A percentile compares a stretch with the other conserved stretches of the same genome.
These are phyloP conservation scores for Porphyrio hochstetteri DNA, from an alignment of 2,113 vertebrate genomes.

Conservation along the genomic window DNA sequence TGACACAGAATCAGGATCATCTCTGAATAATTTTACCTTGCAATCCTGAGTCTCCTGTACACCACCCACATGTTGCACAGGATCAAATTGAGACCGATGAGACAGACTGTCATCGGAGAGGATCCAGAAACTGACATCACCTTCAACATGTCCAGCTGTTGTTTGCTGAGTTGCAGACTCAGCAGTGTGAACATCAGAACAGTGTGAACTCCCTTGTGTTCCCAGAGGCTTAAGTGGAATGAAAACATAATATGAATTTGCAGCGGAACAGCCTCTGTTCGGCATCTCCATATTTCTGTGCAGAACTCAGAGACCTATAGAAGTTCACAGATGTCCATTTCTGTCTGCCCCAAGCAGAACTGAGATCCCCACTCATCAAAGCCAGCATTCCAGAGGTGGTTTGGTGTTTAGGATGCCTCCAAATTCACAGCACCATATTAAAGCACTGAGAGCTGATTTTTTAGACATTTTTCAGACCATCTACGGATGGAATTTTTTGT, in stretches of 20 bases:
- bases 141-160: slow-evolving; percentile 45
- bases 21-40: background rate
- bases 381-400: background rate
- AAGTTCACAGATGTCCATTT: background rate
- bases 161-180: slow-evolving; percentile 2
- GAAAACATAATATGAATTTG: background rate
- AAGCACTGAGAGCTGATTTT: background rate
- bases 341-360: background rate
- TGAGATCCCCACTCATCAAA: background rate
- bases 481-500: background rate
- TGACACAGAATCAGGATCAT: background rate
- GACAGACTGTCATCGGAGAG: slow-evolving; percentile 7
- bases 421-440: background rate
- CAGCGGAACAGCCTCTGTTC: background rate
- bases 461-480: background rate
- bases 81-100: background rate
- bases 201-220: slow-evolving; percentile 43
- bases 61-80: background rate
- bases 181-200: background rate
- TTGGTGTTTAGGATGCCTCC: background rate
- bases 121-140: slow-evolving; percentile 38
- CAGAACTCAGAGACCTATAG: background rate
- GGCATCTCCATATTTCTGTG: background rate
- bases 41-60: background rate
- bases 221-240: slow-evolving; percentile 51